phyloP scores from a whole-genome alignment of 1,140 invertebrate genomes.

The Procambarus virginalis region DNA sequence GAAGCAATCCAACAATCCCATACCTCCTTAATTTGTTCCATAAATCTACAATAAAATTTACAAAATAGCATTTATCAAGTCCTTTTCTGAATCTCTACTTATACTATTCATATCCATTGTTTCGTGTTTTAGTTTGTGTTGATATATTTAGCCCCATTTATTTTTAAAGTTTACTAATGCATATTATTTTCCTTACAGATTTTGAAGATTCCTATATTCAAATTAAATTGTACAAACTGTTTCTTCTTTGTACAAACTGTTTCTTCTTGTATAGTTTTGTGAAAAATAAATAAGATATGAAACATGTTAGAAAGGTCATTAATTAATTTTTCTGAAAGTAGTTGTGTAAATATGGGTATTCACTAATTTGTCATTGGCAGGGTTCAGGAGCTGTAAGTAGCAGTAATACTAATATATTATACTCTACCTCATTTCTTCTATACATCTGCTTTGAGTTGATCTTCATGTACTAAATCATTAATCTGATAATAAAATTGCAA shows the following conservation, averaged over 20 bases:
- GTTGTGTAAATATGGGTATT: neutral
- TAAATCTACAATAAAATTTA: too few species aligned
- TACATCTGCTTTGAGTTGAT: neutral
- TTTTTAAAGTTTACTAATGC: neutral
- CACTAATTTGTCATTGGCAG: constrained; percentile 11
- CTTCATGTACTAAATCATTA: neutral
- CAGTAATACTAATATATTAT: neutral
- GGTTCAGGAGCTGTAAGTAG: constrained; percentile 9
- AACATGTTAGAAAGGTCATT: neutral
- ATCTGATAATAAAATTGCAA: neutral
- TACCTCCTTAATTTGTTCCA: too few species aligned
- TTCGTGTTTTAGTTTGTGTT: too few species aligned
- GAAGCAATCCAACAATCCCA: too few species aligned
- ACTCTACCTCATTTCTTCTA: neutral
- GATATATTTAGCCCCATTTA: neutral
- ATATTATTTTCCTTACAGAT: neutral
- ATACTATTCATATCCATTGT: too few species aligned
- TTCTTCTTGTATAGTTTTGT: neutral
- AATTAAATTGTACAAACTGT: too few species aligned
- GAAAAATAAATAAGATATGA: neutral
- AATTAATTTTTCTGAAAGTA: neutral
- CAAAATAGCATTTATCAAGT: too few species aligned
- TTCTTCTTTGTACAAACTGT: too few species aligned
- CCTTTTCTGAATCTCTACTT: too few species aligned
- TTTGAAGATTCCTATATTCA: neutral